Percentiles rank a stretch among this genome's conserved stretches.
These are phyloP conservation scores for Podarcis siculus DNA, from an alignment of 2,797 vertebrate species.

Conservation along the genomic window DNA sequence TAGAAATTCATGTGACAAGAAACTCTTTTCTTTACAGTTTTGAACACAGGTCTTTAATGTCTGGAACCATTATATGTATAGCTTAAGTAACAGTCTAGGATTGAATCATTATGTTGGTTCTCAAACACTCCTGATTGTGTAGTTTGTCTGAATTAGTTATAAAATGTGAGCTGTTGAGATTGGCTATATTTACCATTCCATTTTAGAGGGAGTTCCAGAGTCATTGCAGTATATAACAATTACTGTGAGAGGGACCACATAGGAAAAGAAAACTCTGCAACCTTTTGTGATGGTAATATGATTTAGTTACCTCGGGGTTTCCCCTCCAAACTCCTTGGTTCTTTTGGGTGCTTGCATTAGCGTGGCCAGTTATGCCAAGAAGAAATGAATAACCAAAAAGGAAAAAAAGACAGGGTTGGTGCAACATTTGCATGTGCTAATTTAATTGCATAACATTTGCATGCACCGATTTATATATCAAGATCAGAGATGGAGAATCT, in stretches of 20 bases:
- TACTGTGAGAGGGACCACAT: background rate
- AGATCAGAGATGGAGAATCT: too few relatives aligned
- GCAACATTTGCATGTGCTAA: too few relatives aligned
- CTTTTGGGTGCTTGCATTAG: too few relatives aligned
- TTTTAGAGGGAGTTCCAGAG: background rate
- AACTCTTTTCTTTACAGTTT: background rate
- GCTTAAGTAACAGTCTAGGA: background rate
- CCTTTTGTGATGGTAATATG: background rate
- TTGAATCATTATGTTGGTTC: constrained; percentile 8
- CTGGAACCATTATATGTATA: constrained; percentile 2
- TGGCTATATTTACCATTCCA: background rate
- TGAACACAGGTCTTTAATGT: constrained; percentile 1
- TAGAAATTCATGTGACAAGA: constrained; percentile 29
- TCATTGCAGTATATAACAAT: background rate
- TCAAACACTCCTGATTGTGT: background rate
- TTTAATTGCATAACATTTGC: too few relatives aligned
- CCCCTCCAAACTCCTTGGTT: background rate
- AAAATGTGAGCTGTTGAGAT: background rate
- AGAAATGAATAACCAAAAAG: too few relatives aligned
- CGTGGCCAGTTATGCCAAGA: too few relatives aligned
- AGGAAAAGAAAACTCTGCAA: background rate
- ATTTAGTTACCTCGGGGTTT: too few relatives aligned
- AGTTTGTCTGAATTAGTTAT: background rate
- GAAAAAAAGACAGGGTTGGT: too few relatives aligned
- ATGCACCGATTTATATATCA: too few relatives aligned